phyloP scores from a whole-genome alignment of 2,113 vertebrate species.

The Salvelinus alpinus region DNA sequence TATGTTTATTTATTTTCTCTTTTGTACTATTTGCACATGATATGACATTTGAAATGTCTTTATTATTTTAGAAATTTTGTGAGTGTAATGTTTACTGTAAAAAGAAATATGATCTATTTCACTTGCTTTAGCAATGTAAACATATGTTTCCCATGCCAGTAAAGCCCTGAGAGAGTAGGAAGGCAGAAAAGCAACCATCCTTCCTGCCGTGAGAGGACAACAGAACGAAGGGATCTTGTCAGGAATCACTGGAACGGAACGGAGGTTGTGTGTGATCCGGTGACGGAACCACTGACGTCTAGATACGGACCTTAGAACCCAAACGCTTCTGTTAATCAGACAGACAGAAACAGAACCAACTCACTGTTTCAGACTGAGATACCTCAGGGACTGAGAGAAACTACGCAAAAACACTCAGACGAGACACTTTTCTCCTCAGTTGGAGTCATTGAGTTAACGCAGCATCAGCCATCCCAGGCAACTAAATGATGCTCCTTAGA shows the following conservation, averaged over 20 bases:
- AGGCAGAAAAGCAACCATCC: constrained; percentile 15
- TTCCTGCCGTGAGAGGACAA: constrained; percentile 8
- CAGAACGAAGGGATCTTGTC: constrained; percentile 43
- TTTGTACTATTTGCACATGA: no score
- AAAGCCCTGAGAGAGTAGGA: not conserved
- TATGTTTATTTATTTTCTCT: no score
- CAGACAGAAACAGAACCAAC: constrained; percentile 27
- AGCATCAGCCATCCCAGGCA: constrained; percentile 6
- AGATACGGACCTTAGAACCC: constrained; percentile 37
- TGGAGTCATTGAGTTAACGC: not conserved
- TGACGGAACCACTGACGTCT: constrained; percentile 39
- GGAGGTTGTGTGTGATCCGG: constrained; percentile 21
- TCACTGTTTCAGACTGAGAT: constrained; percentile 11
- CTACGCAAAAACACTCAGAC: constrained; percentile 3
- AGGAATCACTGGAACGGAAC: constrained; percentile 58
- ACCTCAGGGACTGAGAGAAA: constrained; percentile 16
- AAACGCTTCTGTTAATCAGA: constrained; percentile 44
- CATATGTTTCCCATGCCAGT: no score
- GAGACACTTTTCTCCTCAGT: no score
- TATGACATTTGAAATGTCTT: no score
- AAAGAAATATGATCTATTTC: no score
- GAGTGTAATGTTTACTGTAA: no score
- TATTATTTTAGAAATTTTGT: no score
- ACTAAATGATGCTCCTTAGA: not conserved
- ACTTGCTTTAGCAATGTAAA: no score